These are phyloP conservation scores for Panagrolaimus sp. DNA, from an alignment of 1,140 invertebrate species.

Conservation along the genomic window DNA sequence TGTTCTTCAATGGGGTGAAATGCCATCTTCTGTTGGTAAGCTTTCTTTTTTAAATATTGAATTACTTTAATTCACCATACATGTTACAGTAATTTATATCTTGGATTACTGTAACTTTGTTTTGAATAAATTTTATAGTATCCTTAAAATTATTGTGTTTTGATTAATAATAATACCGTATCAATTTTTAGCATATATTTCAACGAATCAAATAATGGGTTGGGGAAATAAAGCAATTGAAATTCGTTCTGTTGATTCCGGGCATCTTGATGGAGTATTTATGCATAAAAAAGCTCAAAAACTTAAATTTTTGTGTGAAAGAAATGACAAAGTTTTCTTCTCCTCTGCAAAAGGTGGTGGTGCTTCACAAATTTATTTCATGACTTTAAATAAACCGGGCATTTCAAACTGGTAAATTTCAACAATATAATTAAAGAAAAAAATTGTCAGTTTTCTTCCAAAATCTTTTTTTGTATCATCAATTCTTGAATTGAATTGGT, in stretches of 20 bases:
- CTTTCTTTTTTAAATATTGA: background rate
- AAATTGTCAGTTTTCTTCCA: no score
- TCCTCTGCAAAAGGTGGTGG: constrained; percentile 96
- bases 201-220: constrained; percentile 76
- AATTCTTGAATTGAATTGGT: no score
- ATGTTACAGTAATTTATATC: no score
- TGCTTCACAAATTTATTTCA: constrained; percentile 99
- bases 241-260: constrained; percentile 88
- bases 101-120: no score
- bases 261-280: constrained; percentile 96
- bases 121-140: no score
- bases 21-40: constrained; percentile 74
- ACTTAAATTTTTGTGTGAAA: constrained; percentile 89
- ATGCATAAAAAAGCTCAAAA: constrained; percentile 99
- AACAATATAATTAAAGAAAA: no score
- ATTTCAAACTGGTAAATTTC: constrained; percentile 86
- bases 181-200: constrained; percentile 54
- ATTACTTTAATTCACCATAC: no score
- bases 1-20: constrained; percentile 90
- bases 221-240: constrained; percentile 99
- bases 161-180: background rate
- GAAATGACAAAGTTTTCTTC: constrained; percentile 95
- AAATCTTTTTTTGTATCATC: no score
- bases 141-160: no score
- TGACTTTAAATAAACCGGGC: constrained; percentile 98